Base-by-base conservation (phyloP, 2,797 vertebrate species). In the Gila robusta region DNA sequence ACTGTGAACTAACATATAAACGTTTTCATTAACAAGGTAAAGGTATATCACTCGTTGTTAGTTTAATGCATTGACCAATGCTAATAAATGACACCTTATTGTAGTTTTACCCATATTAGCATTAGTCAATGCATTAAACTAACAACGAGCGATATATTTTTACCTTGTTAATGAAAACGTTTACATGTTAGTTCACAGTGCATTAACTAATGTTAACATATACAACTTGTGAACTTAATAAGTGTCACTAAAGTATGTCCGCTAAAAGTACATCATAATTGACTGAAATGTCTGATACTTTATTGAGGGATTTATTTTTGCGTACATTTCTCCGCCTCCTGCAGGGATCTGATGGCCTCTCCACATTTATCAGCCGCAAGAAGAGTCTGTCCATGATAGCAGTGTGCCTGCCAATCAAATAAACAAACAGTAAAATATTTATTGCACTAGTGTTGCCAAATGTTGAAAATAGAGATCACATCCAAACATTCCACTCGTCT, bases 251-350 rank as follows among this genome's bases (percentile, higher is more conserved):
- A 74, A 21, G 52, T 17, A 26, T 52, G 49, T 77, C 32, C 32
- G n/a, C 11, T 54, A 23, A 77, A 52, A 52, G 47, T 3, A 23
- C 19, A 35, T 54, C 32, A 76, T 21, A 64, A 59, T 23, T 47
- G n/a, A 32, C 54, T 71, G 9, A 44, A 41, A 79, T n/a, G 0
- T 14, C 11, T 35, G 44, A 17, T 64, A 19, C 12, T n/a, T 16
- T 32, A 64, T 16, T 12, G 14, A 47, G 35, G 28, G 7, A 10
- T 26, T 17, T 2, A 66, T 14, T 5, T 17, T 80, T 88, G 95
- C 97, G 86, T 94, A 99, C 98, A 97, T 94, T 98, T 99, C 90
- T 99, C 97, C 35, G 98, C 97, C 91, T 99, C 98, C 91, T 99
- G 98, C 16, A 99, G 95, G 83, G 97, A 97, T 90, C 98, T 88